Evolutionary conservation across 2,888 invertebrate species (phyloP).

Genomic region (Athrips mouffetella): DNA sequence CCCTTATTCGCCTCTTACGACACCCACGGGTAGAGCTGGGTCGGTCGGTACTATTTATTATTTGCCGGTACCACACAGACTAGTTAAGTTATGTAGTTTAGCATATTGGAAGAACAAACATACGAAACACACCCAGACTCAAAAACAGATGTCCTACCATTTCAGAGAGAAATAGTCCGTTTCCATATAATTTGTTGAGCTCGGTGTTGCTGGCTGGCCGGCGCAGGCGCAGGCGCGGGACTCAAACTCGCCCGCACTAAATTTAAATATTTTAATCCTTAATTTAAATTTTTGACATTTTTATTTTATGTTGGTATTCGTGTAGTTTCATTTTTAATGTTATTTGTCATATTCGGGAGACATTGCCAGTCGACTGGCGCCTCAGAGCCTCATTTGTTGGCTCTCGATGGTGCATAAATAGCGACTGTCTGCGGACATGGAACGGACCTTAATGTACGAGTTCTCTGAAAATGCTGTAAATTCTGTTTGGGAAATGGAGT

Average conservation of each 20-base stretch:
- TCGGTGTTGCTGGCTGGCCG: slow-evolving; percentile 19
- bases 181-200: not conserved
- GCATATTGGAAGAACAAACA: no score
- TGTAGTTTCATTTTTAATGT: slow-evolving; percentile 77
- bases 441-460: not conserved
- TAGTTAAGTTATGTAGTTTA: not conserved
- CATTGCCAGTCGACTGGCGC: slow-evolving; percentile 64
- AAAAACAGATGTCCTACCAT: no score
- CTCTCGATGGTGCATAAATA: slow-evolving; percentile 18
- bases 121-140: no score
- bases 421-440: slow-evolving; percentile 5
- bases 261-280: slow-evolving; percentile 79
- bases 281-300: slow-evolving; percentile 79
- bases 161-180: no score
- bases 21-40: no score
- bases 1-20: no score
- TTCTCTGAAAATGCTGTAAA: not conserved
- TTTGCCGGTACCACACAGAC: not conserved
- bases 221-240: slow-evolving; percentile 40
- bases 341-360: slow-evolving; percentile 76
- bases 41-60: no score
- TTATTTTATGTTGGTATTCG: slow-evolving; percentile 78
- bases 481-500: no score
- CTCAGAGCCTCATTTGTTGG: slow-evolving; percentile 49
- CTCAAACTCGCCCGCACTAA: slow-evolving; percentile 72